Evolutionary conservation across 2,113 vertebrate genomes (phyloP), one percentile per base, ranked within the genome.

Genomic region (Pelodiscus sinensis): DNA sequence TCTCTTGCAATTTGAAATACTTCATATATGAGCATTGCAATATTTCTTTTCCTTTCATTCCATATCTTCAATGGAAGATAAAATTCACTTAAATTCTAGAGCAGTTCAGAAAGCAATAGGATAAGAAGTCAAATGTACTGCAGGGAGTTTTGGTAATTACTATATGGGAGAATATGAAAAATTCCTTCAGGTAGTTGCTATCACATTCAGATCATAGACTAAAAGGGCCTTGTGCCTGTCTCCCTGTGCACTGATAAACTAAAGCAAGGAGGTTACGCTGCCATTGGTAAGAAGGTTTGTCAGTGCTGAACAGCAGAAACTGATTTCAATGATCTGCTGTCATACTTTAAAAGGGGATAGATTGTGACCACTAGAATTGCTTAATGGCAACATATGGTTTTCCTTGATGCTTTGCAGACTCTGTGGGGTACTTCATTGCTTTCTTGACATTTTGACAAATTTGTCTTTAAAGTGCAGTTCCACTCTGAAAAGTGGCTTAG

Each of bases 381-480:
- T 89, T 88, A 84, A 80, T 78, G 51, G 71, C 90, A 83, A 73
- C 35, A 50, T 95, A 79, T 57, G 62, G 38, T 57, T 95, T 4
- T 0, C 60, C 85, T 96, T 79, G 82, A 21, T 90, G 73, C 79
- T 80, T 0, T 19, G 57, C 22, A 78, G 54, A 3, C 11, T 92
- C 65, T 57, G 82, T 9, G 79, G 71, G 62, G 77, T 85, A 79
- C 55, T 95, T 96, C 87, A 83, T 92, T 81, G 58, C 15, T 94
- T 89, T 82, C 86, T 86, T 87, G 87, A 88, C 29, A 35, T 92
- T 96, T 97, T 95, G 95, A 95, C 71, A 90, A 95, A 92, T 95
- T 55, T 84, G 29, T 85, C 81, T 94, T 92, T 51, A 82, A 94
- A 96, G 55, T 79, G 77, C 16, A 95, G 79, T 91, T 93, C 65